phyloP scores from a whole-genome alignment of 2,113 vertebrate genomes.

The Eurystomus gularis region DNA sequence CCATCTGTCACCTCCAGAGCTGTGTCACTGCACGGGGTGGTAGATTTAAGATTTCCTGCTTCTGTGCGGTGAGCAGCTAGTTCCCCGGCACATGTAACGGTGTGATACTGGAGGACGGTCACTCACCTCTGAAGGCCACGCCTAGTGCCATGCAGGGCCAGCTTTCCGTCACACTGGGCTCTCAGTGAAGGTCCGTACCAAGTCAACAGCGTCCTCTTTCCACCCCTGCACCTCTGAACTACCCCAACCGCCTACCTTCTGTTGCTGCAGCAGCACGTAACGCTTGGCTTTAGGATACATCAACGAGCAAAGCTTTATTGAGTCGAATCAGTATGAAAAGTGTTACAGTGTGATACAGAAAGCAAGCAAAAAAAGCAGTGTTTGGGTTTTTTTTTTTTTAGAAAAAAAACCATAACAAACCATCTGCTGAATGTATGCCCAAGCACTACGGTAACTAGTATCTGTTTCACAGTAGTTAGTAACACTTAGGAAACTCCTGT shows the following conservation, averaged over 20 bases:
- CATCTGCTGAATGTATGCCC: not conserved
- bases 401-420: not conserved
- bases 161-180: not conserved
- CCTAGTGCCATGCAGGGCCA: rapidly evolving
- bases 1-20: not conserved
- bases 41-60: not conserved
- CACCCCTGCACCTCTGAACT: too few species aligned
- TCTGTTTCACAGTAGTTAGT: constrained; percentile 73
- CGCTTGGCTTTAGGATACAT: not conserved
- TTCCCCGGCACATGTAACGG: not conserved
- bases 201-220: rapidly evolving
- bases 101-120: too few species aligned
- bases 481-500: not conserved
- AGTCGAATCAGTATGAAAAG: not conserved
- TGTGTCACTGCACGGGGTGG: not conserved
- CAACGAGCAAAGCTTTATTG: constrained; percentile 61
- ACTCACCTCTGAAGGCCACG: not conserved
- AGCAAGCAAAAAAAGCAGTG: not conserved
- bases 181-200: not conserved
- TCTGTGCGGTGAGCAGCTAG: rapidly evolving
- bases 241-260: not conserved
- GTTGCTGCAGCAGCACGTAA: not conserved
- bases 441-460: constrained; percentile 29
- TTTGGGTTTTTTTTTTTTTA: too few species aligned
- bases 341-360: constrained; percentile 28